These are phyloP conservation scores for Syndactyla subalaris DNA, from an alignment of 2,797 vertebrate species.

Conservation along the genomic window DNA sequence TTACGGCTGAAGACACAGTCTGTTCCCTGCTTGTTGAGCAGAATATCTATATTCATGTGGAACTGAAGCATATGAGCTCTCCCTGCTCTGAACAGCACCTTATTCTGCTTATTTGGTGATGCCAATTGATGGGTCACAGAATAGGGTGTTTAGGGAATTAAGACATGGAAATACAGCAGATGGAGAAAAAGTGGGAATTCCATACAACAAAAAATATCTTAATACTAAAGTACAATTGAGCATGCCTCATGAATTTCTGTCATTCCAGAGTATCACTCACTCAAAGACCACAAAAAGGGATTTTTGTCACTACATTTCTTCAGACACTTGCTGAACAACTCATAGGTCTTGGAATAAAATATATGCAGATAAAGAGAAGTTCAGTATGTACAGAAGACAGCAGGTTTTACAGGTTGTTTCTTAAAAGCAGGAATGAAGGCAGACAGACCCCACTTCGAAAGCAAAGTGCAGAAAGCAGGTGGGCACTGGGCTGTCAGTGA, in stretches of 20 bases:
- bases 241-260: not conserved
- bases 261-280: not conserved
- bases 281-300: not conserved
- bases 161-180: not conserved
- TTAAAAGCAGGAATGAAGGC: not conserved
- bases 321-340: not conserved
- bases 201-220: not conserved
- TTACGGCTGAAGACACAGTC: not conserved
- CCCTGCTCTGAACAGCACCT: not conserved
- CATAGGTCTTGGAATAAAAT: not conserved
- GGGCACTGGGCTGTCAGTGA: not conserved
- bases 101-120: not conserved
- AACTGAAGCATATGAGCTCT: not conserved
- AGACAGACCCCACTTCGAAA: not conserved
- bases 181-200: not conserved
- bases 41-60: not conserved
- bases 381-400: not conserved
- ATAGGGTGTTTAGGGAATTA: not conserved
- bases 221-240: not conserved
- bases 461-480: not conserved
- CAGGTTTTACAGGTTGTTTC: not conserved
- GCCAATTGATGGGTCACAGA: not conserved
- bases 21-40: not conserved
- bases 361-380: not conserved
- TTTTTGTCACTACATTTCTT: not conserved